These are phyloP conservation scores for Hypselothyrea guttata DNA, from an alignment of 2,888 invertebrate genomes.

Conservation along the genomic window DNA sequence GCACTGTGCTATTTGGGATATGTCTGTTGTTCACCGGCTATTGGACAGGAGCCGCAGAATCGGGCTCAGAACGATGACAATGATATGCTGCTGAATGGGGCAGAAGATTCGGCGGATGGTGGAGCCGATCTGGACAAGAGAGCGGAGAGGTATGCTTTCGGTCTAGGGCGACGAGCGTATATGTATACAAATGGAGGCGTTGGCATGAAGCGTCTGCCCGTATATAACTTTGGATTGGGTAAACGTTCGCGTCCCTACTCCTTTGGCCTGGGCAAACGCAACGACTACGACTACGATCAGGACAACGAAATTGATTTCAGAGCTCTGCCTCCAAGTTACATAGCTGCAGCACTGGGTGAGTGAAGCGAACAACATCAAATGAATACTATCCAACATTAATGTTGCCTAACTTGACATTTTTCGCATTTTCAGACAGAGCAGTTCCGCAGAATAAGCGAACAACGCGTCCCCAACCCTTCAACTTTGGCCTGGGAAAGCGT, in stretches of 20 bases:
- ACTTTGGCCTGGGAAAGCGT: constrained; percentile 85
- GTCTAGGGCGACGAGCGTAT: constrained; percentile 86
- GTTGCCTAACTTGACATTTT: neutral
- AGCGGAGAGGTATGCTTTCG: constrained; percentile 87
- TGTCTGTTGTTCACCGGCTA: constrained; percentile 67
- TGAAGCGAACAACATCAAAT: neutral
- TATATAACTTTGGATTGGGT: constrained; percentile 82
- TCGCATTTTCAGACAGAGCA: constrained; percentile 30
- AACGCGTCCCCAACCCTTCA: constrained; percentile 81
- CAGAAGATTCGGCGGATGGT: constrained; percentile 45
- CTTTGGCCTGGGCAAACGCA: constrained; percentile 81
- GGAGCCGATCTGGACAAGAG: constrained; percentile 81
- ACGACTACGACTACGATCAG: constrained; percentile 75
- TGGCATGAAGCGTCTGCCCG: constrained; percentile 81
- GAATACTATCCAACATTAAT: neutral
- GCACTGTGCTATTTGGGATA: constrained; percentile 71
- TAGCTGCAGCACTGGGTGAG: constrained; percentile 47
- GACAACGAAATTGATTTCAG: constrained; percentile 62
- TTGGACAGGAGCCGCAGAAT: constrained; percentile 39
- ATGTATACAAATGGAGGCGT: constrained; percentile 80
- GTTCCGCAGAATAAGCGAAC: constrained; percentile 59
- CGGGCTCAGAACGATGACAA: constrained; percentile 29
- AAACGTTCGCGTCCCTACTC: constrained; percentile 81
- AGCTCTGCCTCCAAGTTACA: constrained; percentile 35
- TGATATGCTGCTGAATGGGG: constrained; percentile 50